Evolutionary conservation across 2,797 vertebrate genomes (phyloP).

Genomic region (Cyclura pinguis): DNA sequence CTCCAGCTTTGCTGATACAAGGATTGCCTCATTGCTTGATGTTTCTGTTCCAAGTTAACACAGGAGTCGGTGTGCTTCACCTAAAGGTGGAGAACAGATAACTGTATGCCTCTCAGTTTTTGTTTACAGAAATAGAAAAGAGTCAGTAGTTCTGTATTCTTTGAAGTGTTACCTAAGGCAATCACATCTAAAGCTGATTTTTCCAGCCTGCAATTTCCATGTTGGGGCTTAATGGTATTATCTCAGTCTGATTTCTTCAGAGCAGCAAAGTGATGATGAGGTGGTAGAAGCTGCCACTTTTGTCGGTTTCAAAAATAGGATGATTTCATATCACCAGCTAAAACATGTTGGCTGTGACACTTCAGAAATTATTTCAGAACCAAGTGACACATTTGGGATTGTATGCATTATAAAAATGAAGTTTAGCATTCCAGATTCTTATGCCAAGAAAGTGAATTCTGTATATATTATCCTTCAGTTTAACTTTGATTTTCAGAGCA

Average conservation of each 20-base stretch:
- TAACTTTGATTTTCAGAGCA: background rate
- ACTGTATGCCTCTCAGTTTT: no score
- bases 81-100: no score
- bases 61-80: no score
- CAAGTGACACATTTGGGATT: background rate
- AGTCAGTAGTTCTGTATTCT: no score
- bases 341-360: background rate
- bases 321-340: background rate
- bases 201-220: no score
- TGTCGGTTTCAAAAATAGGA: background rate
- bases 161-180: no score
- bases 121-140: no score
- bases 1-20: no score
- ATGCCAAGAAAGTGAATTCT: background rate
- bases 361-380: background rate
- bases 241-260: background rate
- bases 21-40: no score
- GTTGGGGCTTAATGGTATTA: no score
- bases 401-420: background rate
- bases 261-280: background rate
- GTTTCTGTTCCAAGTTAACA: no score
- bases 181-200: no score
- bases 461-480: background rate
- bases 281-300: background rate
- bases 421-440: background rate